Base-by-base conservation (phyloP, 2,888 invertebrate species). In the Nephrotoma flavescens region DNA sequence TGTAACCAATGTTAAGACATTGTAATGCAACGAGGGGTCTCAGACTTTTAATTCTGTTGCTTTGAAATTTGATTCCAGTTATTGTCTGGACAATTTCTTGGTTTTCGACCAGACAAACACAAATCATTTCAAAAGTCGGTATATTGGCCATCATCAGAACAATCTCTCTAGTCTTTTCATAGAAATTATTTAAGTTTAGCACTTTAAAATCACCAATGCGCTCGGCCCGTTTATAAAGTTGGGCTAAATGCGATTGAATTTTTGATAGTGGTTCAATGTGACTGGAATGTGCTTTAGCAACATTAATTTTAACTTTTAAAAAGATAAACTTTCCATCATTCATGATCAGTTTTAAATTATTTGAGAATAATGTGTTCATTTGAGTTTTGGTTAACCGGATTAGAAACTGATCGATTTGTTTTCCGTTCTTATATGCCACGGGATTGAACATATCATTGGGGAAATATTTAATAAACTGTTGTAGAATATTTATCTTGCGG, bases 251-350 rank as follows among this genome's bases (percentile, higher is more conserved):
- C 41, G 42, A 6, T 6, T 15, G 41, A 42, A 84, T 84, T 41
- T 42, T 41, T 0, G 42, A 42, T 15, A 42, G n/a, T 7, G 84
- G 42, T n/a, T 41, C 41, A 15, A 84, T 84, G 6, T 84, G 84
- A 42, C 15, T 42, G 1, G 41, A 41, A 6, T 84, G 71, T 44
- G 57, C 86, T 45, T 86, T 45, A 41, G 86, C 86, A 31, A 86
- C 86, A 85, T 86, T 85, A 41, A 87, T 57, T 86, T 86, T 87
- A 9, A 87, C 83, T 11, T 52, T 83, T 4, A 87, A 19, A 41
- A 47, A 41, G 0, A 86, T 19, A 11, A 86, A 3, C 15, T 42
- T 19, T 83, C 31, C 57, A 41, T 71, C 85, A 12, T 52, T 31
- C 45, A 85, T 86, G 6, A 31, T 84, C 1, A 87, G 4, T 41